Base-by-base conservation (phyloP, 2,888 invertebrate species). In the Watsonalla cultraria region DNA sequence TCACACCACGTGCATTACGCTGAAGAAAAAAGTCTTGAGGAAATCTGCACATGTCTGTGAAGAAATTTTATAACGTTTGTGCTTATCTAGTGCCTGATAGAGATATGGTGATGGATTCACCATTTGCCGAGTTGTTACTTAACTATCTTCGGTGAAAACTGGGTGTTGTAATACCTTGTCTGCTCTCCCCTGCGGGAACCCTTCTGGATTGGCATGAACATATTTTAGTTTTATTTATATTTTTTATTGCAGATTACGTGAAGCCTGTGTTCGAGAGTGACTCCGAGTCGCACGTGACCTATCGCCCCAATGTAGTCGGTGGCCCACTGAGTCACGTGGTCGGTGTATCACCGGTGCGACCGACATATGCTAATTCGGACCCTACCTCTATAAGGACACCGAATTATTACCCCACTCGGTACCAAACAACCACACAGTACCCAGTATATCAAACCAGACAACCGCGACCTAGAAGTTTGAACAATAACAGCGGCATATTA, bases 231-330 rank as follows among this genome's bases (percentile, higher is more conserved):
- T 24, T 50, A 39, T 2, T 24, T 24, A 24, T 8, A 14, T 39
- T 8, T 35, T 33, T 55, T 57, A 47, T 78, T 80, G 15, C 76
- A 90, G 90, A 78, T 65, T 47, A 75, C 45, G 62, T 87, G 35
- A 90, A 89, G 68, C 90, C 90, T 7, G 89, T 90, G 8, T 74
- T 81, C 56, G 90, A 90, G 64, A 66, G 75, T 46, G 62, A 59
- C 5, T 66, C 74, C 2, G 68, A 74, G 47, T 64, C 66, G 5
- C 76, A 77, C 39, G 58, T 62, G 54, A 72, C 70, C 0, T 89
- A 87, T 54, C 72, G 74, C 0, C 90, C 87, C 0, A 70, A 67
- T 0, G 35, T 87, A 11, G 82, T 90, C 4, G 90, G 90, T 2
- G 90, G 78, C 1, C 62, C 78, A 6, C 60, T 78, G 5, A 77